Evolutionary conservation across 1,140 invertebrate species (phyloP).

Genomic region (Drosophila ananassae): DNA sequence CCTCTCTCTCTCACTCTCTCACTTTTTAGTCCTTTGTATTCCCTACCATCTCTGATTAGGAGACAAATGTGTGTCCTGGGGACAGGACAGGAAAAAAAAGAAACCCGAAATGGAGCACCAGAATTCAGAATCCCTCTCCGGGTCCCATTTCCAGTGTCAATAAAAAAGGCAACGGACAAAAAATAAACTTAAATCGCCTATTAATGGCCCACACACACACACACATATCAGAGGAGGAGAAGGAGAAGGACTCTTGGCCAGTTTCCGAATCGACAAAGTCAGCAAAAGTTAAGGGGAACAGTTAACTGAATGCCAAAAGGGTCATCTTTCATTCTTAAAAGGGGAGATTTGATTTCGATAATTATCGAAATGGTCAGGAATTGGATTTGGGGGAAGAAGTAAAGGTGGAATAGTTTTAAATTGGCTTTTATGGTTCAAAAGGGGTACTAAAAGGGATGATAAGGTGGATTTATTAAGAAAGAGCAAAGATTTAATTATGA

Average conservation of each 20-base stretch:
- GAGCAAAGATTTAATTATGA: no score
- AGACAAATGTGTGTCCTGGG: slow-evolving; percentile 47
- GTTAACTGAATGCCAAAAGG: slow-evolving; percentile 12
- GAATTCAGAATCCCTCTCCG: neutral
- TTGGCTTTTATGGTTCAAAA: no score
- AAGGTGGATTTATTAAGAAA: no score
- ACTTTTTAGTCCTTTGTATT: neutral
- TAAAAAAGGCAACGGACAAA: slow-evolving; percentile 73
- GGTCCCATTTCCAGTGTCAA: slow-evolving; percentile 51
- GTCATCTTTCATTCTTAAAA: slow-evolving; percentile 12
- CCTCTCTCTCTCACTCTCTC: neutral
- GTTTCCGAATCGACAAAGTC: slow-evolving; percentile 43
- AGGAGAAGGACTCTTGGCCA: slow-evolving; percentile 26
- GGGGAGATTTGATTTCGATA: neutral
- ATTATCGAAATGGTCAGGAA: neutral
- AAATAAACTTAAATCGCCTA: slow-evolving; percentile 80
- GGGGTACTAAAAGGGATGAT: no score
- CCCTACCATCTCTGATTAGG: slow-evolving; percentile 32
- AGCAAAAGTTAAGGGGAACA: slow-evolving; percentile 67
- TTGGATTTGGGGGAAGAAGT: neutral
- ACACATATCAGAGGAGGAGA: no score
- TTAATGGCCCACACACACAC: slow-evolving; percentile 50
- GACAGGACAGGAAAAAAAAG: slow-evolving; percentile 1
- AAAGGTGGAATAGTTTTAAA: neutral
- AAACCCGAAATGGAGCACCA: neutral